Evolutionary conservation across 2,797 vertebrate genomes (phyloP).

Genomic region (Sternarchorhynchus goeldii): DNA sequence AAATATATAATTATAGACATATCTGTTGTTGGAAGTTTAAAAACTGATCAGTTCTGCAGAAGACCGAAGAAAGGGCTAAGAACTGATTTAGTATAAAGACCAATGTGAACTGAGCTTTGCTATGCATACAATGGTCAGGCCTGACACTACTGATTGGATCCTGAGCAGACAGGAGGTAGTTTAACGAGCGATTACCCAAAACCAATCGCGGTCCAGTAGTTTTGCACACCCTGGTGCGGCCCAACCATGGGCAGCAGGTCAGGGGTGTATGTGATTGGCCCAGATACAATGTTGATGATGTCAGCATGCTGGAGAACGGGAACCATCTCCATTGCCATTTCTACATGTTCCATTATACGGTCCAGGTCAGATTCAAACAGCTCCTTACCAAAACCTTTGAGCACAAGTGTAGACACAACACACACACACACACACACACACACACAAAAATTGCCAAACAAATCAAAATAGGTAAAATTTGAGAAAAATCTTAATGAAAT

Average conservation of each 20-base stretch:
- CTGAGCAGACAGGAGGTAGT: neutral
- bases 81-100: too few relatives aligned
- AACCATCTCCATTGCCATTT: slow-evolving; percentile 95
- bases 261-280: slow-evolving; percentile 96
- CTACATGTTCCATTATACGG: slow-evolving; percentile 91
- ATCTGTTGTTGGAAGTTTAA: too few relatives aligned
- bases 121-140: neutral
- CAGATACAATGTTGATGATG: slow-evolving; percentile 90
- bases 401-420: slow-evolving; percentile 22
- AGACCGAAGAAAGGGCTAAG: too few relatives aligned
- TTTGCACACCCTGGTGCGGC: slow-evolving; percentile 85
- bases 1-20: too few relatives aligned
- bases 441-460: neutral
- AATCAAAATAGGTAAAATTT: too few relatives aligned
- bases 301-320: slow-evolving; percentile 90
- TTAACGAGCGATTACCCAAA: slow-evolving; percentile 80
- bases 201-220: slow-evolving; percentile 96
- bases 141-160: neutral
- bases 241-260: slow-evolving; percentile 96
- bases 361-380: slow-evolving; percentile 98
- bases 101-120: too few relatives aligned
- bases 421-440: slow-evolving; percentile 5
- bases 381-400: slow-evolving; percentile 93
- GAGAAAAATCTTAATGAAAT: too few relatives aligned
- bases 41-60: too few relatives aligned